Percentiles rank a stretch among this genome's conserved stretches.
These are phyloP conservation scores for Molossus alvarezi DNA, from an alignment of 2,797 vertebrate species.

Conservation along the genomic window DNA sequence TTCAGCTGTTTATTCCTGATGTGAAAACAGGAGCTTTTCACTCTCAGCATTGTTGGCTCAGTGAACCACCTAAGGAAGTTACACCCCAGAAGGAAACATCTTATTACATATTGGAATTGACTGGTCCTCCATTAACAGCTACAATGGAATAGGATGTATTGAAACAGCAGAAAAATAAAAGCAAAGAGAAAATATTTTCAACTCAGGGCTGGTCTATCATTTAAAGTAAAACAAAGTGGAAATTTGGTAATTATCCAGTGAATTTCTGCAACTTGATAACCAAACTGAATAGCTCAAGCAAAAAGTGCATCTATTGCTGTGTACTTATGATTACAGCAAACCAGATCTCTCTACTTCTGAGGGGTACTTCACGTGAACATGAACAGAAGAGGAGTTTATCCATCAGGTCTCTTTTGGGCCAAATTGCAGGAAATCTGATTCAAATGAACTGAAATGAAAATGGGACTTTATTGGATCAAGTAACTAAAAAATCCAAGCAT, in stretches of 20 bases:
- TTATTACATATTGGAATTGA: not conserved
- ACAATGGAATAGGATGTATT: not conserved
- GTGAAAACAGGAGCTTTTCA: conserved; percentile 28
- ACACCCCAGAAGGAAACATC: not conserved
- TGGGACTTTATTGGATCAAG: not conserved
- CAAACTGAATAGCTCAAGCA: not conserved
- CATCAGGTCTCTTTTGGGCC: not conserved
- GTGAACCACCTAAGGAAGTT: conserved; percentile 5
- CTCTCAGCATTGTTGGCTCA: conserved; percentile 38
- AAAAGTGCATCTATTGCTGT: not conserved
- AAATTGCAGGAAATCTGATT: conserved; percentile 28
- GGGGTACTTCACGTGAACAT: not conserved
- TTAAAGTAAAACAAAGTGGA: conserved; percentile 47
- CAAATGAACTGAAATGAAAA: conserved; percentile 21
- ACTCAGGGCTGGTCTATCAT: not conserved
- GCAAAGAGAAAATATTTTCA: not conserved
- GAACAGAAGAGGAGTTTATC: not conserved
- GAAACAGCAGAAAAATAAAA: not conserved
- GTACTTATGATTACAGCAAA: not conserved
- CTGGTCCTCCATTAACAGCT: not conserved
- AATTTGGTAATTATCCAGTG: not conserved
- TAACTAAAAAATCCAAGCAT: not conserved
- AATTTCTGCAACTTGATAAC: conserved; percentile 44
- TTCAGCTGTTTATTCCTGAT: not conserved
- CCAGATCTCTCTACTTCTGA: not conserved